Evolutionary conservation across 1,140 invertebrate species (phyloP).

Genomic region (Eufriesea mexicana): DNA sequence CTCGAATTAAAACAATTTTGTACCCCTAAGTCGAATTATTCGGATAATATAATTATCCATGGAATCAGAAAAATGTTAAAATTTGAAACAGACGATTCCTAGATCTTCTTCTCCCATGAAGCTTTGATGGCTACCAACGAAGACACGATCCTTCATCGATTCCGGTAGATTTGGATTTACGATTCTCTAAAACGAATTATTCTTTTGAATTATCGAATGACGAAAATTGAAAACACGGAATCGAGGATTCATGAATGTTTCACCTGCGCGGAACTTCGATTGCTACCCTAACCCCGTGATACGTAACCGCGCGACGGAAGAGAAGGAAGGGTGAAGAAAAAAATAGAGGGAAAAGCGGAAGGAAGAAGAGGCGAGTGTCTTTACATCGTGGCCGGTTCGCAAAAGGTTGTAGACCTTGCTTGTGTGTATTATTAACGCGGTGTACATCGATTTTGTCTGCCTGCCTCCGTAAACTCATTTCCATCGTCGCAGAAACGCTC

Average conservation of each 20-base stretch:
- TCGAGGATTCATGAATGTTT: neutral
- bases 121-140: neutral
- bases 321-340: neutral
- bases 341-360: neutral
- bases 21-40: too few relatives aligned
- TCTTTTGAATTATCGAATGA: neutral
- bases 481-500: conserved; percentile 56
- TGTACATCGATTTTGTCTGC: conserved; percentile 75
- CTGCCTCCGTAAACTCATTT: conserved; percentile 69
- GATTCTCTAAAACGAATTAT: too few relatives aligned
- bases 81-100: neutral
- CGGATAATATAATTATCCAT: too few relatives aligned
- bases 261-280: neutral
- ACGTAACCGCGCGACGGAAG: neutral
- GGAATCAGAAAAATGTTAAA: neutral
- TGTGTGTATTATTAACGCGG: conserved; percentile 73
- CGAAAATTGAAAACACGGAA: neutral
- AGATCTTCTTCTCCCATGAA: neutral
- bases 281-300: neutral
- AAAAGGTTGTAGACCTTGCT: conserved; percentile 75
- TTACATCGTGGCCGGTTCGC: conserved; percentile 52
- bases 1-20: too few relatives aligned
- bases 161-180: too few relatives aligned
- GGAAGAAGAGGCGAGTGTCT: conserved; percentile 28
- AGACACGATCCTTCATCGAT: neutral